phyloP scores from a whole-genome alignment of 2,113 vertebrate species.

The Otocyon megalotis region DNA sequence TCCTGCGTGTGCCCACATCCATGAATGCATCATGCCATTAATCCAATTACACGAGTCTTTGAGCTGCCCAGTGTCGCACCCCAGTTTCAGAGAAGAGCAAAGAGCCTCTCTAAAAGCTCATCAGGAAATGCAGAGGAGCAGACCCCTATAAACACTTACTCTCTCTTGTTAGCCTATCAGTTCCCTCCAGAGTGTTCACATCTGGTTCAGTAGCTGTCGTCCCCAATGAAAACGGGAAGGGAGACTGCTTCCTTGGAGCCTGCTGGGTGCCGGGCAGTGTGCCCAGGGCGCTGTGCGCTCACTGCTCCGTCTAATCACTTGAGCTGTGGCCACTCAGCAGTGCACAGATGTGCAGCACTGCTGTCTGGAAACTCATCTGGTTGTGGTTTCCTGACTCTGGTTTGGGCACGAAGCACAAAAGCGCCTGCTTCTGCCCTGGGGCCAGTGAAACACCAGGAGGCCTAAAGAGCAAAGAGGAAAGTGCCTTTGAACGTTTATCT shows the following conservation, averaged over 20 bases:
- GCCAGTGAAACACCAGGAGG: background rate
- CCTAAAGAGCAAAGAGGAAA: background rate
- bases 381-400: background rate
- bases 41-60: background rate
- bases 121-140: background rate
- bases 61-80: background rate
- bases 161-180: background rate
- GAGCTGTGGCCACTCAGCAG: background rate
- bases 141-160: background rate
- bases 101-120: background rate
- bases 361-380: background rate
- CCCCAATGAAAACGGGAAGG: background rate
- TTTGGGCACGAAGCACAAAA: background rate
- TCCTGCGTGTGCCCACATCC: background rate
- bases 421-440: background rate
- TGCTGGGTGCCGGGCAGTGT: background rate
- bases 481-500: background rate
- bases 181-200: background rate
- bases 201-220: background rate
- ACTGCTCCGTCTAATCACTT: accelerated
- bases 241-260: background rate
- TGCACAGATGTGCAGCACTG: background rate
- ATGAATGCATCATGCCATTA: background rate
- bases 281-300: background rate
- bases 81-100: background rate